Base-by-base conservation (phyloP, 2,797 vertebrate species). In the Galaxias olidus region DNA sequence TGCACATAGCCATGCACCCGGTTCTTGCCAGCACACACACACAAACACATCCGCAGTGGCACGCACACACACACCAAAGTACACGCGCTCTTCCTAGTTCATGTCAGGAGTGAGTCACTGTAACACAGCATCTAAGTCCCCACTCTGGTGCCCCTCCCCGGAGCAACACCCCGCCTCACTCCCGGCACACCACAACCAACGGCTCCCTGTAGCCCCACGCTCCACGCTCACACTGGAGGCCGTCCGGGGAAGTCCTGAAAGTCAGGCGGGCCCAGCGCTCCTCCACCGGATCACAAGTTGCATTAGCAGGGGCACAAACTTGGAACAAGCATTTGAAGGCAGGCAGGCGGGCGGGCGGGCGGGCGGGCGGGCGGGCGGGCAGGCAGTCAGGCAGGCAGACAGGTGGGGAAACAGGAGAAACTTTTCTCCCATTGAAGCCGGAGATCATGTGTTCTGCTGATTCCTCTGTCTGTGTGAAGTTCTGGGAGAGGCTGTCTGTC, bases 401-500 rank as follows among this genome's bases (percentile, higher is more conserved):
- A 61, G 65, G 47, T 72, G 74, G 69, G 61, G 9, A 13, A 17
- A 64, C 69, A 68, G 66, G 54, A 14, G n/a, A 49, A 52, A 66
- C 59, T 42, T 30, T 87, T 86, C 41, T 66, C 41, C 0, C 48
- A 78, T 56, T 53, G 68, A 76, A 66, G 63, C 66, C 67, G 70
- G 71, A 82, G 14, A 55, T 77, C 6, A 65, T 44, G 75, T 55
- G 55, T 67, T 79, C 73, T 71, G 78, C 80, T 69, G 77, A 77
- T 80, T 82, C 69, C 59, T 75, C 59, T 72, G 60, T 20, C 60
- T 80, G 75, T 83, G 75, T 81, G 82, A 85, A 86, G 83, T 84
- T 85, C 69, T 30, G 2, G 30, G 30, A 6, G 30, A 45, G 68
- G 73, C 74, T 77, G 80, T n/a, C n/a, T n/a, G n/a, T n/a, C n/a